These are phyloP conservation scores for Lutraria rhynchaena DNA, from an alignment of 1,140 invertebrate genomes.

Conservation along the genomic window DNA sequence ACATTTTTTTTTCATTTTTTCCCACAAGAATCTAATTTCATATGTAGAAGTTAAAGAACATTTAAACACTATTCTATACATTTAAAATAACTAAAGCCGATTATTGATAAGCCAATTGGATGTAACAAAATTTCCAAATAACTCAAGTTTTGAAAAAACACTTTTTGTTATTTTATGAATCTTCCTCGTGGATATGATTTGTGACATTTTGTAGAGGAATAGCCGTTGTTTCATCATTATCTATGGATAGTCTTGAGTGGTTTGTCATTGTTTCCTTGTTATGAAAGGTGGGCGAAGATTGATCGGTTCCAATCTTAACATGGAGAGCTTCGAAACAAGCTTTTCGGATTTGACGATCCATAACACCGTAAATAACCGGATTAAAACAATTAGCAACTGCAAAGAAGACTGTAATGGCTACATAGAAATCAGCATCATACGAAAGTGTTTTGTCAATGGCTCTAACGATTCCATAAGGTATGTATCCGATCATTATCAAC, in stretches of 20 bases:
- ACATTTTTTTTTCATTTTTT: too few species aligned
- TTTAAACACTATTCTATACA: too few species aligned
- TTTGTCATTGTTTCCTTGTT: constrained; percentile 55
- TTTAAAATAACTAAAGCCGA: too few species aligned
- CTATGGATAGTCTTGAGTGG: constrained; percentile 40
- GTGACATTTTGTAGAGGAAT: constrained; percentile 1
- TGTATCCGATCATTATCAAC: constrained; percentile 80
- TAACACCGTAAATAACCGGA: constrained; percentile 81
- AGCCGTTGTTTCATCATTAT: constrained; percentile 28
- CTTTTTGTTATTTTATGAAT: constrained; percentile 2
- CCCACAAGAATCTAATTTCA: too few species aligned
- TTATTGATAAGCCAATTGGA: too few species aligned
- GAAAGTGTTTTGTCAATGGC: constrained; percentile 77
- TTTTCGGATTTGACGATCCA: constrained; percentile 79
- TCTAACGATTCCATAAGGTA: constrained; percentile 80
- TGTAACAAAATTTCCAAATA: too few species aligned
- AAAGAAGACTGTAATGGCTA: constrained; percentile 80
- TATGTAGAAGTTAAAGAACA: too few species aligned
- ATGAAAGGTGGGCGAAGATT: constrained; percentile 39
- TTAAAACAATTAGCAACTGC: constrained; percentile 80
- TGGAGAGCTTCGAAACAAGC: constrained; percentile 74
- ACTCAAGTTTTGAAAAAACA: too few species aligned
- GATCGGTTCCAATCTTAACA: constrained; percentile 35
- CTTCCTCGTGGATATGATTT: constrained; percentile 1
- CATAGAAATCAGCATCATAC: constrained; percentile 80